Evolutionary conservation across 2,888 invertebrate genomes (phyloP).

Genomic region (Epirrita christyi): DNA sequence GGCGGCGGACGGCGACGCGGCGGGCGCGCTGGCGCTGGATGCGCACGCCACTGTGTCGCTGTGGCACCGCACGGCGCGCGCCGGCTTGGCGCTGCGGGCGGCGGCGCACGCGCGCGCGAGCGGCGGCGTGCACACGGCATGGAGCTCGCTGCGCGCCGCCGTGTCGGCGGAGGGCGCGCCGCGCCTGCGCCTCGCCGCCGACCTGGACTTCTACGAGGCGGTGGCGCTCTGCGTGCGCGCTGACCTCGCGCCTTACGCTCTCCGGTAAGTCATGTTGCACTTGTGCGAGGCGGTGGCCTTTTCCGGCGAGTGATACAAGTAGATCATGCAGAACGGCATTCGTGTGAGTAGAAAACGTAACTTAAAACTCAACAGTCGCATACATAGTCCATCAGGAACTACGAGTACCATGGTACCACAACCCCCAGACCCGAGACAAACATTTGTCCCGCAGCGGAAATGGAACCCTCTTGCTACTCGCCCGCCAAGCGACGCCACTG

Average conservation of each 20-base stretch:
- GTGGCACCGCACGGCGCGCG: conserved; percentile 24
- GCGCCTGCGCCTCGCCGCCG: conserved; percentile 50
- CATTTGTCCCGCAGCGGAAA: no score
- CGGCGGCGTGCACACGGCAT: conserved; percentile 45
- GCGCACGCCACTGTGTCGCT: conserved; percentile 37
- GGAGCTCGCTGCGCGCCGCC: conserved; percentile 30
- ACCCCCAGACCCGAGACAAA: no score
- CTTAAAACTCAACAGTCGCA: no score
- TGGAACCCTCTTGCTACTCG: no score
- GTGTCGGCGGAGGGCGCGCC: conserved; percentile 43
- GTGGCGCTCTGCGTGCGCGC: conserved; percentile 67
- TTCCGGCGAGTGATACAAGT: no score
- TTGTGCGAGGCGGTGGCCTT: no score
- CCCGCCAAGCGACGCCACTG: no score
- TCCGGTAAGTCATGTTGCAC: conserved; percentile 29
- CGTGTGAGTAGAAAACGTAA: neutral
- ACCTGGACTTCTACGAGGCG: conserved; percentile 67
- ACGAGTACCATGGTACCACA: no score
- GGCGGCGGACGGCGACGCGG: conserved; percentile 28
- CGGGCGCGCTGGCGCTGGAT: conserved; percentile 37
- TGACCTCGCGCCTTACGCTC: conserved; percentile 35
- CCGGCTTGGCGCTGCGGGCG: conserved; percentile 35
- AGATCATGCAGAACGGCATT: no score
- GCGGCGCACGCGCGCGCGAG: conserved; percentile 31
- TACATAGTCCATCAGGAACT: no score